Evolutionary conservation across 92 coral and sea anemone species (phyloP).

Genomic region (Epizoanthus ramosus): DNA sequence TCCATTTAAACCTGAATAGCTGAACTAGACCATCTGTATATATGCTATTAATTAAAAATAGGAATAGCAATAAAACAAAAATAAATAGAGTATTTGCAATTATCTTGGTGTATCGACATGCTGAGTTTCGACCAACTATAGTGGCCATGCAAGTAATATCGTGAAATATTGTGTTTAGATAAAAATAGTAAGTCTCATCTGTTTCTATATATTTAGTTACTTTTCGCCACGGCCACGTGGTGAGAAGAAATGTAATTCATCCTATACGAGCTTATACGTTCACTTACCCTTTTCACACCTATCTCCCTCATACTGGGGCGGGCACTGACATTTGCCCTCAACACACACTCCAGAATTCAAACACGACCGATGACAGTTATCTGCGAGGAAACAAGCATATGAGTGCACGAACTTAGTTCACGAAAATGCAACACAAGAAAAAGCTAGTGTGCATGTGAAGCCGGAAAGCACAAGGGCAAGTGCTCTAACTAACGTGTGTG

Average conservation of each 20-base stretch:
- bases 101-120: no score
- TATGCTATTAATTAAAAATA: no score
- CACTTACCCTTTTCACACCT: constrained; percentile 75
- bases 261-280: background rate
- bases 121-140: no score
- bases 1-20: no score
- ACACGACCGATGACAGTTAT: constrained; percentile 69
- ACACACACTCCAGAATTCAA: constrained; percentile 80
- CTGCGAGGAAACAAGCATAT: constrained; percentile 24
- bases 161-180: no score
- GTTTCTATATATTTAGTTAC: background rate
- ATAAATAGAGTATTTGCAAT: no score
- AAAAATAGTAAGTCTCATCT: no score
- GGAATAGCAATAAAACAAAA: no score
- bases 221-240: background rate
- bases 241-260: background rate
- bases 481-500: no score
- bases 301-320: constrained; percentile 75
- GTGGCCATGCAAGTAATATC: no score
- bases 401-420: no score
- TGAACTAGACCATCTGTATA: no score
- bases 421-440: background rate
- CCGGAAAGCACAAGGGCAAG: background rate
- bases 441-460: background rate
- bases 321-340: constrained; percentile 83